Conservation (phyloP, 2,888 invertebrate species). For the Abrostola triplasia region DNA sequence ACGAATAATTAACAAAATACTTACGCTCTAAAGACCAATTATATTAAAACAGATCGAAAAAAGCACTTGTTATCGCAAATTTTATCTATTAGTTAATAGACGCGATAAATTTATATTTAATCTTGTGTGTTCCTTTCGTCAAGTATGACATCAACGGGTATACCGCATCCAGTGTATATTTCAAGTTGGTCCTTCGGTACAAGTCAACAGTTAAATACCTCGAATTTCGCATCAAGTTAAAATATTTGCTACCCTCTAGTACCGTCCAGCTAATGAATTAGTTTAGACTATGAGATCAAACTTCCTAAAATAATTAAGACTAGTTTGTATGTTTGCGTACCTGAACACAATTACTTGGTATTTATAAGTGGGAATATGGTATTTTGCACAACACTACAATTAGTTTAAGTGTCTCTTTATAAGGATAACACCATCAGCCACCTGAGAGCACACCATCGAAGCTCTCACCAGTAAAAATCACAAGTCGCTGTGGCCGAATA, state of each 20-base stretch:
- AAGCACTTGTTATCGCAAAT: too few relatives aligned
- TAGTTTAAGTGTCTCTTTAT: not conserved
- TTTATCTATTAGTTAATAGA: too few relatives aligned
- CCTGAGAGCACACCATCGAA: too few relatives aligned
- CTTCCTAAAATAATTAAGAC: conserved; percentile 21
- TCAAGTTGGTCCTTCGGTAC: conserved; percentile 7
- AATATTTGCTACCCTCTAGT: conserved; percentile 11
- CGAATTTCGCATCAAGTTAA: conserved; percentile 34
- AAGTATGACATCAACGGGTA: not conserved
- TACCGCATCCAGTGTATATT: conserved; percentile 13
- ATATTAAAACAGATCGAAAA: too few relatives aligned
- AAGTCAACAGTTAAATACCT: conserved; percentile 35
- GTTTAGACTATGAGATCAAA: conserved; percentile 29
- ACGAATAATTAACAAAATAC: too few relatives aligned
- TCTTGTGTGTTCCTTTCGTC: too few relatives aligned
- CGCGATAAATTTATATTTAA: too few relatives aligned
- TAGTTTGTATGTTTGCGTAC: conserved; percentile 5
- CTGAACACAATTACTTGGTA: conserved; percentile 1
- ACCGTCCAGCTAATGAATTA: conserved; percentile 34
- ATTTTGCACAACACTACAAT: not conserved
- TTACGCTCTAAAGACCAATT: too few relatives aligned
- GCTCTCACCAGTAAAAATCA: too few relatives aligned
- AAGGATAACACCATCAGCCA: too few relatives aligned
- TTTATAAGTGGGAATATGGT: not conserved
- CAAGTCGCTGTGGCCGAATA: too few relatives aligned